A percentile compares a stretch with the other conserved stretches of the same genome.
These are phyloP conservation scores for Leptoclinus maculatus DNA, from an alignment of 2,797 vertebrate species.

Conservation along the genomic window DNA sequence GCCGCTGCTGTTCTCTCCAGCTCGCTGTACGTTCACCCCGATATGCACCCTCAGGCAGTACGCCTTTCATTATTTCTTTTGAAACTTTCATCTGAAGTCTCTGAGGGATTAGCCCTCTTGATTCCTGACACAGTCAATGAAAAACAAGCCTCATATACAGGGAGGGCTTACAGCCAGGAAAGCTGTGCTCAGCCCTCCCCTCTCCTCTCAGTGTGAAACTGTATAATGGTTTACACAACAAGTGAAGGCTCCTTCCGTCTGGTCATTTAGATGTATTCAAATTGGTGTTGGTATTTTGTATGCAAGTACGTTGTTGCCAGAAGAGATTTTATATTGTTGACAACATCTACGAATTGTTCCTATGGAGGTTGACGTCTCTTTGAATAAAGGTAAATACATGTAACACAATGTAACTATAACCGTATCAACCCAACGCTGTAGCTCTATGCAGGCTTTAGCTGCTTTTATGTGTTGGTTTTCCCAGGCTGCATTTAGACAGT, in stretches of 20 bases:
- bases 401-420: neutral
- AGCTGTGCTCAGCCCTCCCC: constrained; percentile 67
- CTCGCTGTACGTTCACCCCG: constrained; percentile 84
- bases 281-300: constrained; percentile 4
- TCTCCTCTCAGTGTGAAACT: constrained; percentile 63
- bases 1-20: constrained; percentile 76
- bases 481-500: neutral
- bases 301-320: neutral
- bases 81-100: constrained; percentile 89
- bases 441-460: neutral
- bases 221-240: constrained; percentile 74
- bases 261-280: constrained; percentile 20
- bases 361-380: neutral
- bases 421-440: neutral
- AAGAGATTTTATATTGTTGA: constrained; percentile 1
- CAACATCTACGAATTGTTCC: neutral
- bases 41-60: constrained; percentile 85
- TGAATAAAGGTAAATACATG: neutral
- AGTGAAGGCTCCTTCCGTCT: constrained; percentile 50
- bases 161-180: constrained; percentile 79
- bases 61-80: constrained; percentile 89
- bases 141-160: constrained; percentile 86
- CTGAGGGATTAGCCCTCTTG: constrained; percentile 88
- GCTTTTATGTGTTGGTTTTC: neutral
- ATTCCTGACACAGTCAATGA: constrained; percentile 89